Evolutionary conservation across 2,797 vertebrate genomes (phyloP), one percentile per base, ranked within the genome.

Genomic region (Poecilia velifera): DNA sequence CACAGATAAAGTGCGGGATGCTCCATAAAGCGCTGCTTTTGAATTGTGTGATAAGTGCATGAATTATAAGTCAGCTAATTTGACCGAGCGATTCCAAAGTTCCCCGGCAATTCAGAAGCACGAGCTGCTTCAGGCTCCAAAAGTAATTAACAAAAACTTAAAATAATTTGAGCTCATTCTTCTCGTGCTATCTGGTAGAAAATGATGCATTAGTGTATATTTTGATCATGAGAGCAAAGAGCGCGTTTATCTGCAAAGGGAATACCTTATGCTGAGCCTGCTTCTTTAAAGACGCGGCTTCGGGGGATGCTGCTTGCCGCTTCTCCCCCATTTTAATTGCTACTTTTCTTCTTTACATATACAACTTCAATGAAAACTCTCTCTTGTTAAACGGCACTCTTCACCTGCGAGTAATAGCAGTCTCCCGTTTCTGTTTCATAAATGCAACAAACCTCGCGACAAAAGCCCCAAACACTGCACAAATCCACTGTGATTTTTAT

Each of bases 161-260:
- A 96, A 96, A 96, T 97, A 95, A 96, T 96, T 95, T 95, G 92
- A 93, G 93, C 91, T 95, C 94, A 96, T 96, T 96, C 90, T 94
- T 95, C 89, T 94, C 87, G 91, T 84, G 88, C 93, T 96, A 96
- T 96, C 96, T 94, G 90, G 86, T 77, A 80, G 76, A 94, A 94
- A 95, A 94, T 92, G 91, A 95, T 94, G 93, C 94, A 94, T 96
- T 96, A 93, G 92, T 94, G 93, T 95, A 90, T 95, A 90, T 94
- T 94, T 96, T 95, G 95, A 95, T 95, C 95, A 95, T 87, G 91
- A 92, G 91, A 86, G 86, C 90, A 92, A 91, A 93, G 89, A 94
- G 90, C 64, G 91, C 90, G 88, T 95, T 95, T 95, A 95, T 96
- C 95, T 95, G 93, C 90, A 87, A 92, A 92, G 89, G 93, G 93